A percentile compares a stretch with the other conserved stretches of the same genome.
Conservation (phyloP, 2,797 vertebrate species). For the Halcyon leucocephala region DNA sequence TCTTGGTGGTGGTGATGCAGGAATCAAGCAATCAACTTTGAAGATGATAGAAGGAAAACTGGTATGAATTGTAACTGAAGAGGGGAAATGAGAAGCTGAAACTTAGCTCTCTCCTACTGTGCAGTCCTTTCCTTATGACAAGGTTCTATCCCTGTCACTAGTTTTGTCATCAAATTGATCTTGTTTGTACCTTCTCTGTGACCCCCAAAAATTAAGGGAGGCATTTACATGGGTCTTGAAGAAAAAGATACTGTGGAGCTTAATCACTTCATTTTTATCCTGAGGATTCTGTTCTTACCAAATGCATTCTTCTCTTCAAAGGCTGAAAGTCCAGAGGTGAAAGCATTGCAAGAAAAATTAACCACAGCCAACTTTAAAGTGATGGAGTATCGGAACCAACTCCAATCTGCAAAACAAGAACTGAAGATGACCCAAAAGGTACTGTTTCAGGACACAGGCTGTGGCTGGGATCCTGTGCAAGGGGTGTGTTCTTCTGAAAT, state of each 20-base stretch:
- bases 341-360: constrained; percentile 89
- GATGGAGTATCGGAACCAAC: constrained; percentile 90
- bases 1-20: constrained; percentile 45
- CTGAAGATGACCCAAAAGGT: constrained; percentile 94
- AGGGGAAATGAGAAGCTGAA: background rate
- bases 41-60: constrained; percentile 56
- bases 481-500: background rate
- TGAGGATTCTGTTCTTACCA: background rate
- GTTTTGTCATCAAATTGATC: background rate
- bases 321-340: constrained; percentile 81
- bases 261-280: background rate
- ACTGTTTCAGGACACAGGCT: background rate
- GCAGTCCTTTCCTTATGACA: background rate
- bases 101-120: background rate
- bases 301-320: background rate
- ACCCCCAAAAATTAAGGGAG: background rate
- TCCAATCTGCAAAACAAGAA: constrained; percentile 89
- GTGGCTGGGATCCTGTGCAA: background rate
- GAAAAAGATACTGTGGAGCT: background rate
- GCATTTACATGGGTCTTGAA: background rate
- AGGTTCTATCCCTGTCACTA: background rate
- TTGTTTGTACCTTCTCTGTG: background rate
- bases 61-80: constrained; percentile 71
- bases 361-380: constrained; percentile 86
- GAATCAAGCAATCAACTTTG: constrained; percentile 56